Evolutionary conservation across 2,888 invertebrate genomes (phyloP), one percentile per base, ranked within the genome.

Genomic region (Ectemnius continuus): DNA sequence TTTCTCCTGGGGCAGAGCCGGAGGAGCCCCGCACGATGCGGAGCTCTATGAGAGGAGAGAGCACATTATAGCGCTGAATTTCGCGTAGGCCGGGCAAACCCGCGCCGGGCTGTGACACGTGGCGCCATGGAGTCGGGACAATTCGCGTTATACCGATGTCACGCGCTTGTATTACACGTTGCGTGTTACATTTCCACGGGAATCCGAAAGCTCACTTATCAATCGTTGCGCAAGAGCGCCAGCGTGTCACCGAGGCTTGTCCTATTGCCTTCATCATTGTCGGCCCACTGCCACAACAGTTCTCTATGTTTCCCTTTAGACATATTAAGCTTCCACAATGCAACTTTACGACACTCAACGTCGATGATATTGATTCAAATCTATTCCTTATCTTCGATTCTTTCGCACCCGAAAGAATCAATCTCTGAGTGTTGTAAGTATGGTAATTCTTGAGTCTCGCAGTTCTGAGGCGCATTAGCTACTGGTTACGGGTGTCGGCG

Each of bases 61-160:
- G 73, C 52, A 83, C 79, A 73, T 83, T 83, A 78, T 63, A 70
- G 75, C 71, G 70, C 46, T 75, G 83, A 80, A 84, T 84, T 85
- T 83, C 84, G 85, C 85, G 85, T 86, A 85, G 85, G 85, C 68
- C 73, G 85, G 73, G 64, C 76, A 79, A 69, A 67, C 70, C 81
- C 74, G 72, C 36, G 36, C 11, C 36, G 36, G 36, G 68, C 73
- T 70, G 67, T 79, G 84, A 80, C 79, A 78, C 79, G 78, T 75
- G 87, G 87, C 87, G 87, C 87, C 87, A 86, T 84, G 70, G 78
- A 77, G 87, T 83, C 87, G 87, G 84, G 83, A 85, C 83, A 82
- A 83, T 84, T 67, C 74, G 73, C 76, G 79, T 76, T 79, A 76
- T 70, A 67, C 78, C 82, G 77, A 79, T 78, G 81, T 79, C 76